A percentile compares a stretch with the other conserved stretches of the same genome.
Conservation (phyloP, 1,140 invertebrate species). For the Calephelis nemesis region DNA sequence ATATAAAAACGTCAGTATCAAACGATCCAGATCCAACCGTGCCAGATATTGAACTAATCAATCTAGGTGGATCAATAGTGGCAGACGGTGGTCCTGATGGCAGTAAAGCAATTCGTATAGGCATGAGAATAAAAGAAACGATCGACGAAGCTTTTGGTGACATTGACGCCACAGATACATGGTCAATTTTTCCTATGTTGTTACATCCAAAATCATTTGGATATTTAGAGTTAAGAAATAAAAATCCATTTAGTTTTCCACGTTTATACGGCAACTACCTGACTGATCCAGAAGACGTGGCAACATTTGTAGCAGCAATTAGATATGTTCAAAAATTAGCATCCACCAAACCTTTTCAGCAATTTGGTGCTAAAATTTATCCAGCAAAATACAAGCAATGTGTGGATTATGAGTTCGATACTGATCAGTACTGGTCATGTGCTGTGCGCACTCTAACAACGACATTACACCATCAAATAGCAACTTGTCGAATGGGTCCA, state of each 20-base stretch:
- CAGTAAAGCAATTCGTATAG: constrained; percentile 80
- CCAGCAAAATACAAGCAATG: constrained; percentile 73
- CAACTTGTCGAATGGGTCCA: constrained; percentile 85
- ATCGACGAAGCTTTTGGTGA: constrained; percentile 80
- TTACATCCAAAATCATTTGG: constrained; percentile 83
- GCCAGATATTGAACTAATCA: constrained; percentile 84
- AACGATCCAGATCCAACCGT: constrained; percentile 74
- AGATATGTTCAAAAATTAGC: constrained; percentile 66
- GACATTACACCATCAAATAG: constrained; percentile 81
- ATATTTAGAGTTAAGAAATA: constrained; percentile 77
- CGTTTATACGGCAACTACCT: constrained; percentile 84
- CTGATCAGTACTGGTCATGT: constrained; percentile 82
- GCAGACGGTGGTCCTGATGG: constrained; percentile 79
- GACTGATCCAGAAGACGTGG: constrained; percentile 74
- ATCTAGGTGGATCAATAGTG: constrained; percentile 77
- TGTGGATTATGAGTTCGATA: constrained; percentile 56
- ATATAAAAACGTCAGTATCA: constrained; percentile 81
- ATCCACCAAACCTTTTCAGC: constrained; percentile 73
- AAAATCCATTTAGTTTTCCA: constrained; percentile 83
- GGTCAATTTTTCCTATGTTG: constrained; percentile 79
- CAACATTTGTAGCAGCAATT: constrained; percentile 74
- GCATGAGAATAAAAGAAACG: constrained; percentile 80
- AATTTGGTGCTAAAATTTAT: constrained; percentile 71
- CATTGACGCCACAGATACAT: constrained; percentile 70
- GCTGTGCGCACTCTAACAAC: constrained; percentile 74